These are phyloP conservation scores for Phymanthus crucifer DNA, from an alignment of 92 coral and sea anemone species.

Conservation along the genomic window DNA sequence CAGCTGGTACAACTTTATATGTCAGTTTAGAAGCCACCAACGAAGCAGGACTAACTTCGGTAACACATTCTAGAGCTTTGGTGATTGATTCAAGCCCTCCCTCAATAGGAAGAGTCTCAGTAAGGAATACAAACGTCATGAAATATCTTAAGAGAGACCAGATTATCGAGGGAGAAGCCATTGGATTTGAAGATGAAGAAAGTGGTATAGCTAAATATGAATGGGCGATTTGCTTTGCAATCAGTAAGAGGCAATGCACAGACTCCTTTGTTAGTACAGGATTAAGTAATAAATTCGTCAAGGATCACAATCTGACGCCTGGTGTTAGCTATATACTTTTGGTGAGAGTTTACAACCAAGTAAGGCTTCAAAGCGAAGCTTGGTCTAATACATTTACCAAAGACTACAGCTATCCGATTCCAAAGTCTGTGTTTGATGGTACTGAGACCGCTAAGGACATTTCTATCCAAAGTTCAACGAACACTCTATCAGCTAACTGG, in stretches of 20 bases:
- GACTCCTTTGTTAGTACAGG: slow-evolving; percentile 67
- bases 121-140: slow-evolving; percentile 56
- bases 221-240: slow-evolving; percentile 74
- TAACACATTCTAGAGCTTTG: slow-evolving; percentile 47
- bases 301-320: slow-evolving; percentile 68
- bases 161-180: slow-evolving; percentile 63
- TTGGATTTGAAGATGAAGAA: slow-evolving; percentile 80
- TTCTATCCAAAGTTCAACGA: slow-evolving; percentile 69
- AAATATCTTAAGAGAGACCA: slow-evolving; percentile 64
- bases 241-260: slow-evolving; percentile 51
- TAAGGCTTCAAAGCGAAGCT: slow-evolving; percentile 60
- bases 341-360: slow-evolving; percentile 83
- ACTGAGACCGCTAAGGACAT: slow-evolving; percentile 37
- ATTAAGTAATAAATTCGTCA: slow-evolving; percentile 39
- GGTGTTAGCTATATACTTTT: slow-evolving; percentile 69
- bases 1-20: slow-evolving; percentile 60
- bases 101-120: slow-evolving; percentile 55
- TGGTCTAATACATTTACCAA: slow-evolving; percentile 71
- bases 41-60: slow-evolving; percentile 75
- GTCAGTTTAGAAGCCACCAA: slow-evolving; percentile 65
- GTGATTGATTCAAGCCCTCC: slow-evolving; percentile 81
- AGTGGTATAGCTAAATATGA: slow-evolving; percentile 76
- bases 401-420: slow-evolving; percentile 57
- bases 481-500: slow-evolving; percentile 84
- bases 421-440: slow-evolving; percentile 86